These are phyloP conservation scores for Andrena fulva DNA, from an alignment of 2,888 invertebrate species.

Conservation along the genomic window DNA sequence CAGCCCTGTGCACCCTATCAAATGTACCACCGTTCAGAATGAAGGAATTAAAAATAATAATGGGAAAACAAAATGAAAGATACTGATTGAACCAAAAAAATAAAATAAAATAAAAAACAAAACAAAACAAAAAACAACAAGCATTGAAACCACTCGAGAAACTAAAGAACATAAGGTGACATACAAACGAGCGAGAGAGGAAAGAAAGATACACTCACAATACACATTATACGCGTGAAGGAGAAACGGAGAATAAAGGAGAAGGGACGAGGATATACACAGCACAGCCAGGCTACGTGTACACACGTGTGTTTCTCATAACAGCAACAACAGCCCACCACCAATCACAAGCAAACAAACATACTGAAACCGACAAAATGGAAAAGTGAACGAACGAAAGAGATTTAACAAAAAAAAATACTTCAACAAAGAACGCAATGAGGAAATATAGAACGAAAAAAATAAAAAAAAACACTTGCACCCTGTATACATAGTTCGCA, in stretches of 20 bases:
- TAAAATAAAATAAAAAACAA: no score
- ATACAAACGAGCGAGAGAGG: conserved; percentile 40
- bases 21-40: conserved; percentile 84
- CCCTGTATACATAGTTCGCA: conserved; percentile 83
- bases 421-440: conserved; percentile 9
- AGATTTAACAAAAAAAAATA: conserved; percentile 5
- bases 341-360: conserved; percentile 18
- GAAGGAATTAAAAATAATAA: conserved; percentile 72
- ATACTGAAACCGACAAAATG: conserved; percentile 21
- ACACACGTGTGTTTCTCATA: conserved; percentile 57
- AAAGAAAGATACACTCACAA: conserved; percentile 23
- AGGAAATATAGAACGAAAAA: conserved; percentile 34
- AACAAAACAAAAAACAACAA: conserved; percentile 13
- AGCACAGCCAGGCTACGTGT: conserved; percentile 35
- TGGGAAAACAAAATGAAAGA: conserved; percentile 63
- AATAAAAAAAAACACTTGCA: conserved; percentile 74
- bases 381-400: conserved; percentile 21
- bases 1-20: conserved; percentile 85
- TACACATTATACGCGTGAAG: conserved; percentile 32
- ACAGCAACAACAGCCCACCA: conserved; percentile 38
- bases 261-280: conserved; percentile 39
- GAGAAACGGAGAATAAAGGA: conserved; percentile 32
- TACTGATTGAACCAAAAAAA: conserved; percentile 57
- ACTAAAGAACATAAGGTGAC: conserved; percentile 41
- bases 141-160: conserved; percentile 34